phyloP scores from a whole-genome alignment of 2,797 vertebrate species.

The Lutjanus campechanus region DNA sequence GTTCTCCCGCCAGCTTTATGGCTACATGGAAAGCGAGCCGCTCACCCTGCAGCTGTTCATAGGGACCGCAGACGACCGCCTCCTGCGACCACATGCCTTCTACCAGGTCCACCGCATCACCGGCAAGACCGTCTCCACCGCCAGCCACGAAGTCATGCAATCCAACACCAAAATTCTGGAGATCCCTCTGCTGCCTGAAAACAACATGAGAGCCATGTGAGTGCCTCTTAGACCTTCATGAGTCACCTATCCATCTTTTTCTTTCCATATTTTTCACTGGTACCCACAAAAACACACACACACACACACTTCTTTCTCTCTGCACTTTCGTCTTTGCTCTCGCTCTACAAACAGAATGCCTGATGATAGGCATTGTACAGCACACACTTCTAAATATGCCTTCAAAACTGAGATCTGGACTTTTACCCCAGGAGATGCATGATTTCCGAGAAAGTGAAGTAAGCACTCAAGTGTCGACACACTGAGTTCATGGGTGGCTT shows the following conservation, averaged over 20 bases:
- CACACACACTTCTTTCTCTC: constrained; percentile 18
- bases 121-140: constrained; percentile 97
- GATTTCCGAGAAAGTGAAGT: constrained; percentile 26
- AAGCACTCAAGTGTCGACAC: constrained; percentile 25
- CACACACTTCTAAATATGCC: constrained; percentile 32
- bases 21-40: constrained; percentile 97
- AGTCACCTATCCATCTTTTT: constrained; percentile 44
- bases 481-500: constrained; percentile 27
- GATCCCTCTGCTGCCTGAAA: constrained; percentile 96
- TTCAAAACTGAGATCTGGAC: constrained; percentile 18
- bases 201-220: constrained; percentile 99
- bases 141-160: constrained; percentile 96
- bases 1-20: constrained; percentile 94
- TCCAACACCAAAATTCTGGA: constrained; percentile 99
- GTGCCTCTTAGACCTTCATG: constrained; percentile 64
- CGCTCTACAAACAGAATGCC: constrained; percentile 44
- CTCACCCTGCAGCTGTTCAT: constrained; percentile 99
- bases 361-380: constrained; percentile 57
- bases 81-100: constrained; percentile 98
- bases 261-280: constrained; percentile 29
- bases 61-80: constrained; percentile 98
- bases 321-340: constrained; percentile 31
- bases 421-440: constrained; percentile 35
- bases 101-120: constrained; percentile 99
- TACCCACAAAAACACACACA: constrained; percentile 18